phyloP scores from a whole-genome alignment of 2,888 invertebrate genomes.

The Ichneumoninae sp. region DNA sequence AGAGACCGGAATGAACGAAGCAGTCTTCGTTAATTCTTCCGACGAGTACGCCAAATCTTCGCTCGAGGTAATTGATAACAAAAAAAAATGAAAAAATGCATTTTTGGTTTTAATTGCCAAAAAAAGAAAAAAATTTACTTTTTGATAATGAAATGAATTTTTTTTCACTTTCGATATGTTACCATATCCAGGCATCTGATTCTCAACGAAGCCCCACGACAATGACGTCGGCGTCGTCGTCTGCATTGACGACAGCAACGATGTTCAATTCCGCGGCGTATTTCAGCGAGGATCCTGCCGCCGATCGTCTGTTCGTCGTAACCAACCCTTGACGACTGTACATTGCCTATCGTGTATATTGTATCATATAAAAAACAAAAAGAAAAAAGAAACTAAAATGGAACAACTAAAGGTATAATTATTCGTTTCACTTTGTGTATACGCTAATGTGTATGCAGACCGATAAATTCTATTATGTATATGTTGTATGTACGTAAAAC shows the following conservation, averaged over 20 bases:
- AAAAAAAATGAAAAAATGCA: background rate
- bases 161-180: constrained; percentile 46
- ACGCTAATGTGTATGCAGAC: constrained; percentile 25
- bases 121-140: background rate
- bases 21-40: constrained; percentile 24
- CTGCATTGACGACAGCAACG: constrained; percentile 70
- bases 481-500: constrained; percentile 52
- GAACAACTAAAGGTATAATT: constrained; percentile 59
- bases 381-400: constrained; percentile 28
- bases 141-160: constrained; percentile 27
- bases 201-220: constrained; percentile 27
- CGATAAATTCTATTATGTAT: constrained; percentile 58
- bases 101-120: background rate
- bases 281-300: constrained; percentile 82
- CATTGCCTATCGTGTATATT: constrained; percentile 81
- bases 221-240: constrained; percentile 39
- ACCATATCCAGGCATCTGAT: constrained; percentile 67
- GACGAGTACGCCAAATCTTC: constrained; percentile 43
- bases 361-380: constrained; percentile 77
- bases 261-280: constrained; percentile 83
- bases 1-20: background rate
- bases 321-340: constrained; percentile 83
- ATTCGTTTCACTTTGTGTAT: constrained; percentile 66
- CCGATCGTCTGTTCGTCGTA: constrained; percentile 82
- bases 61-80: constrained; percentile 46